phyloP scores from a whole-genome alignment of 2,888 invertebrate genomes.

The Alentia gelatinosa region DNA sequence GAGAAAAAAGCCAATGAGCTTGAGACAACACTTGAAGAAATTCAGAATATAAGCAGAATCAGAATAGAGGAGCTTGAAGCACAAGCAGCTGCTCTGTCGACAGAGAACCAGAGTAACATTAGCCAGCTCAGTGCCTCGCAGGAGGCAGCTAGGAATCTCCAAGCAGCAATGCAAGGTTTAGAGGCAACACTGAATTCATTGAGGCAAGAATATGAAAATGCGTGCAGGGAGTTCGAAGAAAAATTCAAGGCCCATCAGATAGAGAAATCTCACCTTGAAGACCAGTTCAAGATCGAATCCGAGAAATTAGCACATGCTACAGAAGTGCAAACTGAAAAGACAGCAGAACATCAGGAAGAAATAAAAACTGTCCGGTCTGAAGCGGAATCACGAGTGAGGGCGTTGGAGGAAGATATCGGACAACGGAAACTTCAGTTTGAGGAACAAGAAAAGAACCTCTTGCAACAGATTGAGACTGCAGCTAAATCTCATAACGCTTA shows the following conservation, averaged over 20 bases:
- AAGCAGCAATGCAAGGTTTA: neutral
- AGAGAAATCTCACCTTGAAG: neutral
- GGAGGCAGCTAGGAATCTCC: neutral
- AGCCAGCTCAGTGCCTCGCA: neutral
- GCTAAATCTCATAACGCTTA: neutral
- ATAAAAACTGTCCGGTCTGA: neutral
- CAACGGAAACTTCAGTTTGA: neutral
- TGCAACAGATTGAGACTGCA: neutral
- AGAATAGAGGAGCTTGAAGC: neutral
- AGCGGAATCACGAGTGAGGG: neutral
- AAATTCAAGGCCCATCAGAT: neutral
- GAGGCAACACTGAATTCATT: neutral
- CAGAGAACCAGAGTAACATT: neutral
- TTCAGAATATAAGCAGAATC: neutral
- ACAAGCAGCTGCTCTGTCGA: too few relatives aligned
- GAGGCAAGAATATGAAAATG: neutral
- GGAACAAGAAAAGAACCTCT: neutral
- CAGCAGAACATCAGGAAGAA: neutral
- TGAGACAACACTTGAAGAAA: neutral
- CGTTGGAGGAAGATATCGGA: neutral
- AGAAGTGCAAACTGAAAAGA: neutral
- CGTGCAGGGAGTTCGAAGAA: neutral
- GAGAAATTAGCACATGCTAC: neutral
- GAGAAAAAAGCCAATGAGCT: neutral
- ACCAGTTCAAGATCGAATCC: neutral